phyloP scores from a whole-genome alignment of 2,113 vertebrate species.

The Cygnus atratus region DNA sequence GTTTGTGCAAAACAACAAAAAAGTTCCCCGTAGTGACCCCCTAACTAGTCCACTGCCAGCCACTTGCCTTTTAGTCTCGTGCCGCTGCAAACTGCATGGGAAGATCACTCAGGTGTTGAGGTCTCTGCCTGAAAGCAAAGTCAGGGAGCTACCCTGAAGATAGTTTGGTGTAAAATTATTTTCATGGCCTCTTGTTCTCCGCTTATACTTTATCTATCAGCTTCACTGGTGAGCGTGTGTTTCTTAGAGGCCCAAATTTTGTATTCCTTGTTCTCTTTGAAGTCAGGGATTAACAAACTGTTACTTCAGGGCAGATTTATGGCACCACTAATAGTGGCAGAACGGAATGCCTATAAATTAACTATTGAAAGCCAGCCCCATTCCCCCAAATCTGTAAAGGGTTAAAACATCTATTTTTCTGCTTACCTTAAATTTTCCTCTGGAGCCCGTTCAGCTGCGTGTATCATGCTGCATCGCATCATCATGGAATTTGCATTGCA shows the following conservation, averaged over 20 bases:
- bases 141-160: neutral
- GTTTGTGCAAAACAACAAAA: neutral
- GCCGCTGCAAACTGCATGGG: rapidly evolving
- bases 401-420: too few species aligned
- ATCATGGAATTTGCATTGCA: too few species aligned
- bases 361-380: neutral
- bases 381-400: too few species aligned
- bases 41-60: neutral
- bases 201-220: neutral
- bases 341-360: neutral
- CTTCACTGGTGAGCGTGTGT: rapidly evolving
- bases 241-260: neutral
- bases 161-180: neutral
- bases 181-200: neutral
- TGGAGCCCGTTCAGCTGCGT: neutral
- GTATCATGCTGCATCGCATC: neutral
- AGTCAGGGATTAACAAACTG: neutral
- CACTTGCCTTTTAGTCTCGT: neutral
- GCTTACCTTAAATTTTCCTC: too few species aligned
- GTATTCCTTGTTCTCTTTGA: neutral
- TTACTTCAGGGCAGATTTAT: neutral
- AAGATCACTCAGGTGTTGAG: neutral
- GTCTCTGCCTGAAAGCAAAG: neutral
- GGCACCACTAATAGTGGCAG: neutral
- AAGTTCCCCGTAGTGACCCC: neutral